Percentiles rank a stretch among this genome's conserved stretches.
phyloP scores from a whole-genome alignment of 2,113 vertebrate genomes.

The Chamaea fasciata region DNA sequence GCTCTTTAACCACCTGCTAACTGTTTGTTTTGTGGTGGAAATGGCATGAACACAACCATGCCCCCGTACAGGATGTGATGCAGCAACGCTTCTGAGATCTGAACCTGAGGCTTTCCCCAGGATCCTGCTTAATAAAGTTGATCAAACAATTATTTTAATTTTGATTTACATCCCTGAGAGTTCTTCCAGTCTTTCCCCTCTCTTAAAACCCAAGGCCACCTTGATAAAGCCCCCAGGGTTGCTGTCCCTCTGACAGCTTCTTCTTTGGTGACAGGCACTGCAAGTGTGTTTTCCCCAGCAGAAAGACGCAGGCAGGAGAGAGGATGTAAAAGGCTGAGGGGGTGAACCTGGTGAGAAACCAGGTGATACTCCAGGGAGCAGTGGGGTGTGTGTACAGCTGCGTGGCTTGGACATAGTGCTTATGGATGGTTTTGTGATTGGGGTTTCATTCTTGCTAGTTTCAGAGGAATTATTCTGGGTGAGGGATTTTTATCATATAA shows the following conservation, averaged over 20 bases:
- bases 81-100: neutral
- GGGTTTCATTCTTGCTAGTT: neutral
- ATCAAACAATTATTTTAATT: neutral
- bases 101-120: neutral
- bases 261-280: neutral
- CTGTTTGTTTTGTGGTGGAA: neutral
- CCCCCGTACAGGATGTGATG: neutral
- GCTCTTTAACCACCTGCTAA: neutral
- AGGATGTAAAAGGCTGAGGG: neutral
- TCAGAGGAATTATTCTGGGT: neutral
- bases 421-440: neutral
- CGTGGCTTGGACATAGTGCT: neutral
- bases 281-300: neutral
- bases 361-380: neutral
- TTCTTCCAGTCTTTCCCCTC: neutral
- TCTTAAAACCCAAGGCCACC: neutral
- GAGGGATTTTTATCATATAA: neutral
- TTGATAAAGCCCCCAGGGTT: rapidly evolving
- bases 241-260: neutral
- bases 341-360: neutral
- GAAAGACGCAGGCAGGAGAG: neutral
- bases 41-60: rapidly evolving
- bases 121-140: neutral
- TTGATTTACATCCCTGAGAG: neutral
- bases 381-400: neutral